Evolutionary conservation across 2,113 vertebrate genomes (phyloP).

Genomic region (Microtus montanus): DNA sequence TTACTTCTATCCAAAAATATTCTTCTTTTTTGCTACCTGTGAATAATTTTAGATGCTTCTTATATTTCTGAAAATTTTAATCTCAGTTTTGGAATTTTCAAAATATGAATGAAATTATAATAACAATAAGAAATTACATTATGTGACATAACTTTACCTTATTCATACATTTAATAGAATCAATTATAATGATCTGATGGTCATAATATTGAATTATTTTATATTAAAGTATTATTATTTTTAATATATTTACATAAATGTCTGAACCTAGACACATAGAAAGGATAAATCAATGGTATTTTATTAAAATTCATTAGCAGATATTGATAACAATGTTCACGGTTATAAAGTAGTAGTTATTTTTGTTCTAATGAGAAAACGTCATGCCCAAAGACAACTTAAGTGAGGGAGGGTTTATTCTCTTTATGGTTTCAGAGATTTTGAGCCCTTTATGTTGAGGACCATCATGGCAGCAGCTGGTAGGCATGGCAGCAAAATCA

Average conservation of each 20-base stretch:
- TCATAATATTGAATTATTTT: slow-evolving; percentile 50
- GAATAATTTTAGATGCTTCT: slow-evolving; percentile 51
- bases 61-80: slow-evolving; percentile 54
- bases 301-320: not conserved
- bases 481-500: too few species aligned
- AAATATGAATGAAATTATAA: slow-evolving; percentile 57
- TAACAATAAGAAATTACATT: slow-evolving; percentile 51
- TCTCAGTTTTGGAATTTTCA: slow-evolving; percentile 64
- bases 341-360: not conserved
- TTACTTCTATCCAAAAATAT: slow-evolving; percentile 1
- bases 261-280: fast-evolving
- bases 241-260: not conserved
- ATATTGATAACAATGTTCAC: not conserved
- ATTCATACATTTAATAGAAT: slow-evolving; percentile 67
- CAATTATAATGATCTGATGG: slow-evolving; percentile 26
- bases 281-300: not conserved
- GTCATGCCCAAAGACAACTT: not conserved
- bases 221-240: not conserved
- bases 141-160: slow-evolving; percentile 8
- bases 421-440: not conserved
- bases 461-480: too few species aligned
- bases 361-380: not conserved
- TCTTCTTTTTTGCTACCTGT: not conserved
- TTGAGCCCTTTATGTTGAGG: too few species aligned
- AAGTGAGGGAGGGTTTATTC: not conserved